Evolutionary conservation across 2,113 vertebrate species (phyloP).

Genomic region (Fregetta grallaria): DNA sequence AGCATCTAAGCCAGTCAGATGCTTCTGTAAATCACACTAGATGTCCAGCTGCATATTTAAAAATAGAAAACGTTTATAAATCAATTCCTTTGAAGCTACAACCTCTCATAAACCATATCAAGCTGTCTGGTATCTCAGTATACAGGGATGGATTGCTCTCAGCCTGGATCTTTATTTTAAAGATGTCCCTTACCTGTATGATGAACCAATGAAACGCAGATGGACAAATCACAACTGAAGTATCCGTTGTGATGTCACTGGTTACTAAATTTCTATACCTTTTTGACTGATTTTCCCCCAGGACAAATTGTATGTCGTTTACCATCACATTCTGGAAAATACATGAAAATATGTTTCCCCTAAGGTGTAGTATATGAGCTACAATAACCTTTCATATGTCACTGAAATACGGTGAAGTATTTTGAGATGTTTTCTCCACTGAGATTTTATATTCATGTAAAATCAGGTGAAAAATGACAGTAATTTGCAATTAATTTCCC

Average conservation of each 20-base stretch:
- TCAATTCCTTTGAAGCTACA: not conserved
- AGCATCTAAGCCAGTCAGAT: not conserved
- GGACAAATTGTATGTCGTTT: not conserved
- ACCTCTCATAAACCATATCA: not conserved
- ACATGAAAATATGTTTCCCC: not conserved
- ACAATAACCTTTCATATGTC: not conserved
- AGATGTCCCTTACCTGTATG: not conserved
- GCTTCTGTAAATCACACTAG: not conserved
- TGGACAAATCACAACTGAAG: not conserved
- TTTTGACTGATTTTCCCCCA: not conserved
- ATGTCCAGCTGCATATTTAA: not conserved
- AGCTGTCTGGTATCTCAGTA: not conserved
- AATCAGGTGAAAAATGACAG: not conserved
- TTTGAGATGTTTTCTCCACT: not conserved
- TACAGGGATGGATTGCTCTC: not conserved
- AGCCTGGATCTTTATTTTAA: not conserved
- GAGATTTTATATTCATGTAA: not conserved
- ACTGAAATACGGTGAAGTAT: not conserved
- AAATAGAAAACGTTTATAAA: constrained; percentile 11
- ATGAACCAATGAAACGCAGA: not conserved
- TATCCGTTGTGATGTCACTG: not conserved
- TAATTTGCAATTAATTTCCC: not conserved
- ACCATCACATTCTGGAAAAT: not conserved
- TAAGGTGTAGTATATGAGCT: not conserved
- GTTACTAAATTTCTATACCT: not conserved